phyloP scores from a whole-genome alignment of 37 sponge, comb jelly and placozoan genomes.

The Ephydatia muelleri region DNA sequence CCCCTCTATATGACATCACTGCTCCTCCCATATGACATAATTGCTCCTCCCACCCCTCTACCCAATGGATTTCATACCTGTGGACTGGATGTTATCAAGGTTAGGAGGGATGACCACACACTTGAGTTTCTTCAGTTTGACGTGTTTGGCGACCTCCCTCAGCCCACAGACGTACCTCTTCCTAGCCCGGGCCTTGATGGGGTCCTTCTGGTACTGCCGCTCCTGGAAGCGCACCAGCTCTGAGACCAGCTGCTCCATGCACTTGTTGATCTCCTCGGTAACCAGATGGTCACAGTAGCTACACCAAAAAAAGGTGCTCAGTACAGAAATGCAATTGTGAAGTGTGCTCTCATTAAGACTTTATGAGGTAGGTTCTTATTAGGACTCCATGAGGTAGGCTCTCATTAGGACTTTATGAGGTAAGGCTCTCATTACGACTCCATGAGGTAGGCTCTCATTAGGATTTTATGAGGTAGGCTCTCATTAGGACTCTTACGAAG shows the following conservation, averaged over 20 bases:
- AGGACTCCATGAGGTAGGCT: neutral
- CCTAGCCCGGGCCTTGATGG: constrained; percentile 66
- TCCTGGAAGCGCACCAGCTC: constrained; percentile 84
- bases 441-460: too few species aligned
- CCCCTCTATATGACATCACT: too few species aligned
- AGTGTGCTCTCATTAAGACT: constrained; percentile 12
- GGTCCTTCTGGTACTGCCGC: constrained; percentile 67
- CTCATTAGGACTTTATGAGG: too few species aligned
- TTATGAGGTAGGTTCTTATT: neutral
- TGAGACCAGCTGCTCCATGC: constrained; percentile 41
- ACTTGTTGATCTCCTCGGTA: constrained; percentile 58
- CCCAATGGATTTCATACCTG: too few species aligned
- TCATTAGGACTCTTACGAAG: too few species aligned
- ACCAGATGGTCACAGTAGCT: constrained; percentile 88
- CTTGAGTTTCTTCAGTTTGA: constrained; percentile 77
- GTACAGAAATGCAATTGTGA: neutral
- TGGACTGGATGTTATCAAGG: constrained; percentile 82
- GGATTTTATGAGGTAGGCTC: too few species aligned
- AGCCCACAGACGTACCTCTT: constrained; percentile 90
- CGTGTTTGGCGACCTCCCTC: constrained; percentile 88
- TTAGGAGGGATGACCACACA: constrained; percentile 89
- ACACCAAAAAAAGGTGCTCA: neutral
- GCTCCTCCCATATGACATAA: neutral
- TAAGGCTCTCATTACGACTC: too few species aligned
- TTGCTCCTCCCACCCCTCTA: too few species aligned